Percentiles rank a stretch among this genome's conserved stretches.
These are phyloP conservation scores for Labia minor DNA, from an alignment of 2,888 invertebrate genomes.

Conservation along the genomic window DNA sequence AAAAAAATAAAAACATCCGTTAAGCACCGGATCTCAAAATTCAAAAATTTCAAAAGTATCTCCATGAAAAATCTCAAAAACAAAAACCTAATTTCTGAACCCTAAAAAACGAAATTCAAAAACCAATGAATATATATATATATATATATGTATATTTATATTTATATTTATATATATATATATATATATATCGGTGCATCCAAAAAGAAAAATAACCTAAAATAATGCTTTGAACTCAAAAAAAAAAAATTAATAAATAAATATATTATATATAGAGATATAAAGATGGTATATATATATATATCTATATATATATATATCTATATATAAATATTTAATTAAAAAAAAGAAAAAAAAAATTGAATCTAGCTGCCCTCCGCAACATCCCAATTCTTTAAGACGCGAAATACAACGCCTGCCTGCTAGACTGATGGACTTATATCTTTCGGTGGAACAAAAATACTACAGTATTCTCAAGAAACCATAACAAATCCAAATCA, in stretches of 20 bases:
- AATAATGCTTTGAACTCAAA: background rate
- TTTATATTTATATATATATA: too few species aligned
- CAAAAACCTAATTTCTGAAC: background rate
- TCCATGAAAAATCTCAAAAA: background rate
- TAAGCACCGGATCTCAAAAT: background rate
- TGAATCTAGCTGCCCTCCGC: slow-evolving; percentile 13
- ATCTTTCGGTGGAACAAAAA: slow-evolving; percentile 13
- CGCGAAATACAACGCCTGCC: slow-evolving; percentile 4
- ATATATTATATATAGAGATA: background rate
- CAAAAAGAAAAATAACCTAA: slow-evolving; percentile 5
- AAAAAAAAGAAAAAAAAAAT: background rate
- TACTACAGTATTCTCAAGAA: slow-evolving; percentile 1
- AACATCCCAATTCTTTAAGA: slow-evolving; percentile 1
- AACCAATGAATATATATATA: too few species aligned
- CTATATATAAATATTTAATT: background rate
- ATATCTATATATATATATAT: too few species aligned
- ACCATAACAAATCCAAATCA: slow-evolving; percentile 3
- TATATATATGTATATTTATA: too few species aligned
- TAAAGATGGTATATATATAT: too few species aligned
- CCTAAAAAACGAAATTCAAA: slow-evolving; percentile 4
- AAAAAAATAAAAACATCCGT: background rate
- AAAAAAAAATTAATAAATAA: background rate
- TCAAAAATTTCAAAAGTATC: background rate
- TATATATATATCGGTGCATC: slow-evolving; percentile 13
- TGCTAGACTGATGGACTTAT: slow-evolving; percentile 13